Evolutionary conservation across 2,888 invertebrate species (phyloP).

Genomic region (Lysandra bellargus): DNA sequence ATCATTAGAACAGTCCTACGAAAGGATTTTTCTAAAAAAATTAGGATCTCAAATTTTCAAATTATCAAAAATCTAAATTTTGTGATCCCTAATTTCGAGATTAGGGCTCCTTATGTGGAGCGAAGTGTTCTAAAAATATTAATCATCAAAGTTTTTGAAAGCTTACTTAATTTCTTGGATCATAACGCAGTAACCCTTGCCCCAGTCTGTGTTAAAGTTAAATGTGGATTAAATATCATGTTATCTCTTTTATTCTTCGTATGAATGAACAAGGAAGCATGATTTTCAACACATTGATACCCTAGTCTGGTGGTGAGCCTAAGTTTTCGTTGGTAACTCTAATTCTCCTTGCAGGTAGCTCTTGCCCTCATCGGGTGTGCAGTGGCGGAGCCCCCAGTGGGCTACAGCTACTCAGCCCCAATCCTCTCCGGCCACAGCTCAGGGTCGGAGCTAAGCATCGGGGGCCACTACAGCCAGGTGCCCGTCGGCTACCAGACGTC

Average conservation of each 20-base stretch:
- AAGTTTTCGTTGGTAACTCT: neutral
- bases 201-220: neutral
- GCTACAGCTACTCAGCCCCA: constrained; percentile 84
- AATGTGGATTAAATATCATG: neutral
- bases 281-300: neutral
- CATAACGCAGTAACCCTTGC: neutral
- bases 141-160: neutral
- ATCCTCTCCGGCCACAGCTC: constrained; percentile 77
- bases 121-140: no score
- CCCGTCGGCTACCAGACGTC: constrained; percentile 88
- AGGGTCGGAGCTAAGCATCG: constrained; percentile 75
- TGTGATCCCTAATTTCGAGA: no score
- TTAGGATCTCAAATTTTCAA: neutral
- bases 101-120: no score
- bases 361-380: constrained; percentile 88
- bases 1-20: neutral
- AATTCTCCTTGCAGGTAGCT: constrained; percentile 71
- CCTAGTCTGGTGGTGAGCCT: neutral
- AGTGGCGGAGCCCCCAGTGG: constrained; percentile 88
- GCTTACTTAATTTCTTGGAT: neutral
- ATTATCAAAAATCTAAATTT: neutral
- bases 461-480: constrained; percentile 88
- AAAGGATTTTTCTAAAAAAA: neutral
- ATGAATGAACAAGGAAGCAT: neutral
- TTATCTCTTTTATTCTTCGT: neutral